phyloP scores from a whole-genome alignment of 2,888 invertebrate species.

The Drosophila greeni region DNA sequence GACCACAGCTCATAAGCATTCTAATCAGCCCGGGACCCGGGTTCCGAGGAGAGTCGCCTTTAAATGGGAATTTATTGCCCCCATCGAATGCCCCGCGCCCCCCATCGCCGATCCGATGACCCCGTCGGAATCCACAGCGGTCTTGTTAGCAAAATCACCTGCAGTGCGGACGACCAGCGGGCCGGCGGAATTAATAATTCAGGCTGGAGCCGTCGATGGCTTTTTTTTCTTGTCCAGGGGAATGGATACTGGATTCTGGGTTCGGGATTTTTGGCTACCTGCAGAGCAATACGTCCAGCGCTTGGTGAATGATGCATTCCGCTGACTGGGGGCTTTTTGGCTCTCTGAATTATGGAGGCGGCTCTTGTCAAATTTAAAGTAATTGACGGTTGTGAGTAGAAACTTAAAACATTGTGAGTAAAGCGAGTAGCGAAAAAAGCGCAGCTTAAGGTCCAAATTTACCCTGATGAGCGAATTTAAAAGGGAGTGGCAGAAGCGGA shows the following conservation, averaged over 20 bases:
- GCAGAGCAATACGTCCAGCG: constrained; percentile 61
- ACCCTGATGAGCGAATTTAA: neutral
- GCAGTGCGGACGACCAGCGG: constrained; percentile 52
- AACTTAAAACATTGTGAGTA: constrained; percentile 22
- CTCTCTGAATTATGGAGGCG: constrained; percentile 54
- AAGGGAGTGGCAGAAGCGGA: neutral
- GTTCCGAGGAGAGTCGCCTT: constrained; percentile 20
- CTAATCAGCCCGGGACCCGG: constrained; percentile 30
- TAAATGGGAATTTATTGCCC: constrained; percentile 58
- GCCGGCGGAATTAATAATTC: constrained; percentile 57
- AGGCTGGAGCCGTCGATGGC: constrained; percentile 41
- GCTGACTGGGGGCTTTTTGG: constrained; percentile 49
- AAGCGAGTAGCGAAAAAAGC: constrained; percentile 21
- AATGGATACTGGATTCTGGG: constrained; percentile 9
- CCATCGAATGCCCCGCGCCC: constrained; percentile 37
- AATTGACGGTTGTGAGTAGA: constrained; percentile 39
- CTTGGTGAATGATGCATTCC: constrained; percentile 66
- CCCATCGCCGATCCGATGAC: constrained; percentile 32
- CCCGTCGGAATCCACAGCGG: constrained; percentile 40
- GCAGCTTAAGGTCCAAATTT: constrained; percentile 4
- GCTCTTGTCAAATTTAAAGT: constrained; percentile 49
- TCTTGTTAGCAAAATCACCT: constrained; percentile 70
- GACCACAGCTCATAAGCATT: constrained; percentile 26
- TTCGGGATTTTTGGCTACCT: constrained; percentile 49
- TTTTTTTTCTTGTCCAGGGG: constrained; percentile 10